These are phyloP conservation scores for Burhinus oedicnemus DNA, from an alignment of 2,113 vertebrate species.

Conservation along the genomic window DNA sequence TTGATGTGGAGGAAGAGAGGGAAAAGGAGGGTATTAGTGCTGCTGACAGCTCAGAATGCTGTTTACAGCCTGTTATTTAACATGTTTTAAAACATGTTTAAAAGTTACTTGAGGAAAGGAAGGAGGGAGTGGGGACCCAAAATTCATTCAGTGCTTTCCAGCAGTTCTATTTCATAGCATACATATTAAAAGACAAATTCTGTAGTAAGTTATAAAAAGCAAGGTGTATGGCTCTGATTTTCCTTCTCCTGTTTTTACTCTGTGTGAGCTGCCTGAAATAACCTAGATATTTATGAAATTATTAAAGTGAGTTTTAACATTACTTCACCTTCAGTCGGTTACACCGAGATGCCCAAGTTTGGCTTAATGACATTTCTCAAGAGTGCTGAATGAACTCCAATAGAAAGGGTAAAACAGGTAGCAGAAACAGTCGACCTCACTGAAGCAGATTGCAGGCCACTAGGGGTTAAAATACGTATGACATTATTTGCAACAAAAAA, in stretches of 20 bases:
- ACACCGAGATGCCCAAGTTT: background rate
- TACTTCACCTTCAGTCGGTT: background rate
- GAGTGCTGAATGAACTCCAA: constrained; percentile 37
- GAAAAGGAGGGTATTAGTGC: background rate
- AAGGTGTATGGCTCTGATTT: background rate
- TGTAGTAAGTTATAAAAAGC: background rate
- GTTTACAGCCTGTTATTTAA: background rate
- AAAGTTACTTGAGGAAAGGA: background rate
- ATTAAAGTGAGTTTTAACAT: background rate
- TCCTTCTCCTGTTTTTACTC: background rate
- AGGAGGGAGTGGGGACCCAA: background rate
- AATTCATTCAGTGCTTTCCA: background rate
- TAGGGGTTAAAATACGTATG: background rate
- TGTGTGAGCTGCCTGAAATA: background rate
- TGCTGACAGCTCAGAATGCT: background rate
- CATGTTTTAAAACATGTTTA: background rate
- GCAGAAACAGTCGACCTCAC: background rate
- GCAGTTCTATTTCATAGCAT: background rate
- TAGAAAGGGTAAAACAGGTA: background rate
- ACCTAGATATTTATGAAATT: background rate
- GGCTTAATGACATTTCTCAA: background rate
- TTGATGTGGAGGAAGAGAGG: background rate
- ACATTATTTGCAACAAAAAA: background rate
- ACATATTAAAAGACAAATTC: background rate
- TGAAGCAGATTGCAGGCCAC: background rate